Percentiles rank a stretch among this genome's conserved stretches.
phyloP scores from a whole-genome alignment of 1,140 invertebrate species.

The Lucilia cuprina region DNA sequence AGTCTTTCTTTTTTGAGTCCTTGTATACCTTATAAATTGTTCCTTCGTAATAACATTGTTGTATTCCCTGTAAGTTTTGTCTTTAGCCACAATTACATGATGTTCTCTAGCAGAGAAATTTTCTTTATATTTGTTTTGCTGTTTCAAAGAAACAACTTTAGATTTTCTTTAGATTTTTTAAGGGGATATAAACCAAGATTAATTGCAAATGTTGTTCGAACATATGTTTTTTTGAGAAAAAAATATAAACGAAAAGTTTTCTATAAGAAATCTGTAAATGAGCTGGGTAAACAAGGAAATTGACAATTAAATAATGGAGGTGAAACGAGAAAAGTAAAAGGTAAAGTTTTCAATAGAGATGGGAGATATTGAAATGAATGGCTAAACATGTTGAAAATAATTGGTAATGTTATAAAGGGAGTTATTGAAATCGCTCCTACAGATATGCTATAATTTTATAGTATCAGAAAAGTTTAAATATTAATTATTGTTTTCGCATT shows the following conservation, averaged over 20 bases:
- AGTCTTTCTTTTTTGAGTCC: not conserved
- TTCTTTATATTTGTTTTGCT: not conserved
- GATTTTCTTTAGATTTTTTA: not conserved
- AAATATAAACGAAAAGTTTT: not conserved
- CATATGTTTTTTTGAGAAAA: not conserved
- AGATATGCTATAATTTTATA: not conserved
- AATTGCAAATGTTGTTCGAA: slow-evolving; percentile 26
- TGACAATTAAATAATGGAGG: slow-evolving; percentile 12
- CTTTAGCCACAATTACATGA: slow-evolving; percentile 30
- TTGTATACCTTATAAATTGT: slow-evolving; percentile 1
- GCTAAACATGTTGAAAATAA: not conserved
- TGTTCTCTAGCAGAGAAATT: not conserved
- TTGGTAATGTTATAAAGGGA: not conserved
- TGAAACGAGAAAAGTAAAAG: not conserved
- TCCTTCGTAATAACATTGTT: not conserved
- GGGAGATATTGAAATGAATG: too few species aligned
- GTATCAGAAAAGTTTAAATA: too few species aligned
- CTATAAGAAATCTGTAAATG: slow-evolving; percentile 12
- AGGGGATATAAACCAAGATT: slow-evolving; percentile 20
- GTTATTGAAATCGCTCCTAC: too few species aligned
- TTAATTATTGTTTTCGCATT: too few species aligned
- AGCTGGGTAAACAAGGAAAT: slow-evolving; percentile 8
- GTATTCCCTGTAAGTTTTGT: not conserved
- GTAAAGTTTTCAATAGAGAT: not conserved
- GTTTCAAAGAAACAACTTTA: not conserved